Evolutionary conservation across 2,888 invertebrate species (phyloP).

Genomic region (Drosophila subsilvestris): DNA sequence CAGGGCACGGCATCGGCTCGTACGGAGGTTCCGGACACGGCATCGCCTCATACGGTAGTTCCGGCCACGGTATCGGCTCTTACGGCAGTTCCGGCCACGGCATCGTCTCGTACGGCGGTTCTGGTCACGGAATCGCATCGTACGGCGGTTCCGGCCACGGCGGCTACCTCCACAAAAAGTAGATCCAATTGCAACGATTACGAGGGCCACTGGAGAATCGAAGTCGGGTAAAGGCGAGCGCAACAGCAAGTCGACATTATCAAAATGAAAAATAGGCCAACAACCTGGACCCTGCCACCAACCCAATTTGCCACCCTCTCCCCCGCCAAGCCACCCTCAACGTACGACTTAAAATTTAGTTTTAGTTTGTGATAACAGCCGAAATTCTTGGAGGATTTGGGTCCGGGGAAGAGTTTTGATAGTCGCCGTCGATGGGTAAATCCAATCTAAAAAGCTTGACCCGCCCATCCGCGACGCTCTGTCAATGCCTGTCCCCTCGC

Average conservation of each 20-base stretch:
- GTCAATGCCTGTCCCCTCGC: slow-evolving; percentile 42
- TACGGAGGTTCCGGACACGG: slow-evolving; percentile 51
- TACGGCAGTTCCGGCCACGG: slow-evolving; percentile 49
- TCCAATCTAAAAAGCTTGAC: slow-evolving; percentile 55
- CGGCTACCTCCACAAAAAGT: slow-evolving; percentile 81
- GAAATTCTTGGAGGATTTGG: slow-evolving; percentile 67
- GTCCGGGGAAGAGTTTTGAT: slow-evolving; percentile 31
- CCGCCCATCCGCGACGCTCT: slow-evolving; percentile 37
- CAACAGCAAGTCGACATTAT: slow-evolving; percentile 55
- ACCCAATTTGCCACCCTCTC: slow-evolving; percentile 7
- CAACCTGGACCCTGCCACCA: slow-evolving; percentile 34
- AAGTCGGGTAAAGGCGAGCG: slow-evolving; percentile 68
- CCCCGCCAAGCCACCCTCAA: slow-evolving; percentile 60
- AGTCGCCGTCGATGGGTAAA: slow-evolving; percentile 11
- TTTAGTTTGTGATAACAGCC: slow-evolving; percentile 83
- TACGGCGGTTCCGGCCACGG: slow-evolving; percentile 56
- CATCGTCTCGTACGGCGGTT: slow-evolving; percentile 44
- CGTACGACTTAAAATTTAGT: slow-evolving; percentile 81
- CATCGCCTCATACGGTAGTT: slow-evolving; percentile 9
- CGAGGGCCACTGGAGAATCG: slow-evolving; percentile 63
- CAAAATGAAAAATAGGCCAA: slow-evolving; percentile 33
- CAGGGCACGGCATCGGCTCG: slow-evolving; percentile 34
- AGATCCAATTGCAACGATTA: slow-evolving; percentile 66
- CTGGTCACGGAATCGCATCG: slow-evolving; percentile 49
- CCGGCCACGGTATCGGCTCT: slow-evolving; percentile 39